These are phyloP conservation scores for Aporrectodea caliginosa DNA, from an alignment of 1,140 invertebrate genomes.

Conservation along the genomic window DNA sequence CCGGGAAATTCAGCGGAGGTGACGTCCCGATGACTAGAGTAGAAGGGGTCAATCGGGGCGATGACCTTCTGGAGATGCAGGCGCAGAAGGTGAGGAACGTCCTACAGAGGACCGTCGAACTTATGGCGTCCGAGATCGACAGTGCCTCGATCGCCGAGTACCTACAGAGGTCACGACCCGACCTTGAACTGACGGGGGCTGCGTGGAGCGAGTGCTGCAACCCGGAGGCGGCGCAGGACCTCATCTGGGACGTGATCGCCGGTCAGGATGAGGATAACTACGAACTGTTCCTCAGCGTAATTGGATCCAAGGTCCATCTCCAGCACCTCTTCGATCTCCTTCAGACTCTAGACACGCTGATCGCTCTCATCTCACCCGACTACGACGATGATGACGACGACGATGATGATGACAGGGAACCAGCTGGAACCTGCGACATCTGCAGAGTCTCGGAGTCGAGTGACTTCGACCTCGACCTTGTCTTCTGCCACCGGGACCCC, in stretches of 20 bases:
- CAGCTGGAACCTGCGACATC: neutral
- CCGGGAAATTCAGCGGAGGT: neutral
- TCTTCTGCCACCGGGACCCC: neutral
- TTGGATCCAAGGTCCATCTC: neutral
- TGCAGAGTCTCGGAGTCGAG: neutral
- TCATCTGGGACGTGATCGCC: neutral
- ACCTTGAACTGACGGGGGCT: neutral
- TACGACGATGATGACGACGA: neutral
- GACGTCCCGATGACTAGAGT: neutral
- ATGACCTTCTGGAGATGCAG: neutral
- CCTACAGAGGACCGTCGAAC: neutral
- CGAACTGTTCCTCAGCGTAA: neutral
- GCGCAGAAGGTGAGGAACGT: neutral
- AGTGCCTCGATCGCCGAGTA: neutral
- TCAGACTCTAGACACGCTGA: neutral
- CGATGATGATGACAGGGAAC: neutral
- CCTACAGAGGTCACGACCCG: neutral
- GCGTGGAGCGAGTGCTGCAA: neutral
- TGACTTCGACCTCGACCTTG: neutral
- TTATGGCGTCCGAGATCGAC: neutral
- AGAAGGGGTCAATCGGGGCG: neutral
- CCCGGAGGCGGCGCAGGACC: neutral
- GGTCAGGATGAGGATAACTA: neutral
- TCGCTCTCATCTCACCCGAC: neutral
- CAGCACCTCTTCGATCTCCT: neutral